phyloP scores from a whole-genome alignment of 1,140 invertebrate genomes.

The Parapsyche elsis region DNA sequence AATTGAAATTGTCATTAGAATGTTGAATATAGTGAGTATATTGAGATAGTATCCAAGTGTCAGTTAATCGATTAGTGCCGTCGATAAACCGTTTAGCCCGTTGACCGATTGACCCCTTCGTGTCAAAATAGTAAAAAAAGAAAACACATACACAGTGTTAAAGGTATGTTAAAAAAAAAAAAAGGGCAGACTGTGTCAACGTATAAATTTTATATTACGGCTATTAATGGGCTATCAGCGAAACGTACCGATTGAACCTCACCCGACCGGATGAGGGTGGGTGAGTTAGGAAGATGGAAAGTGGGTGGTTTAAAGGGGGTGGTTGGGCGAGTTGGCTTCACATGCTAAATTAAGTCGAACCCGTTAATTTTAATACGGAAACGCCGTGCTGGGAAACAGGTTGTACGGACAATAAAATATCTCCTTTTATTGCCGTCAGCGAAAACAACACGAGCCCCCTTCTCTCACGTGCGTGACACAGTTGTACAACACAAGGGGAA shows the following conservation, averaged over 20 bases:
- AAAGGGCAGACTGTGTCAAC: neutral
- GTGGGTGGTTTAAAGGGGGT: neutral
- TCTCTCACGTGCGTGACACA: neutral
- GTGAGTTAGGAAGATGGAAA: conserved; percentile 6
- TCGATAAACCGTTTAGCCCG: neutral
- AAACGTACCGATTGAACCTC: conserved; percentile 36
- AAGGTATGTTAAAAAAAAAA: neutral
- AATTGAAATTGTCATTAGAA: too few relatives aligned
- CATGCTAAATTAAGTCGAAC: conserved; percentile 23
- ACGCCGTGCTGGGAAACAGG: neutral
- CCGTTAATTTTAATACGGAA: conserved; percentile 33
- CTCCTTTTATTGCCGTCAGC: conserved; percentile 13
- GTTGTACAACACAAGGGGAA: neutral
- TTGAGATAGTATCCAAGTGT: neutral
- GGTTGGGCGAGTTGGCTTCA: neutral
- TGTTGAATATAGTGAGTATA: neutral
- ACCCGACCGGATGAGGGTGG: neutral
- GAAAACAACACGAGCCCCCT: neutral
- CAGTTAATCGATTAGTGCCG: neutral
- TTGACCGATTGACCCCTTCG: neutral
- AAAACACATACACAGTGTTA: neutral
- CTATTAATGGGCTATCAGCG: conserved; percentile 38
- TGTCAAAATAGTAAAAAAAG: neutral
- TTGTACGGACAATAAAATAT: conserved; percentile 19
- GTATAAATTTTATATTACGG: conserved; percentile 39